phyloP scores from a whole-genome alignment of 2,888 invertebrate genomes.

The Eupithecia tripunctaria region DNA sequence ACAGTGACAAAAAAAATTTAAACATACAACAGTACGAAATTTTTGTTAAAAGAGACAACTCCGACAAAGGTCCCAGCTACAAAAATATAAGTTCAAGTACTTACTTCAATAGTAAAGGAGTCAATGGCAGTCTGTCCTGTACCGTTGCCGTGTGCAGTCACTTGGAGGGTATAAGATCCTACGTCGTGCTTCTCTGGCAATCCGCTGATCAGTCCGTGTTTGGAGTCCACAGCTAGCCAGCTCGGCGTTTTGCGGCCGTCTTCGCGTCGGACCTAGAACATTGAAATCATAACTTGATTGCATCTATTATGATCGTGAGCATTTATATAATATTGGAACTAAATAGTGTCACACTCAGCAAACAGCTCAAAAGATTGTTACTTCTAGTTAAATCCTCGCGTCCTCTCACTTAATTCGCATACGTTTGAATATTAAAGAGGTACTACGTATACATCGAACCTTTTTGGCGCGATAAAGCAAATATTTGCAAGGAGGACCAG shows the following conservation, averaged over 20 bases:
- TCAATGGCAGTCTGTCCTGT: slow-evolving; percentile 85
- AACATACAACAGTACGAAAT: no score
- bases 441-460: not conserved
- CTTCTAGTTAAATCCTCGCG: not conserved
- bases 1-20: no score
- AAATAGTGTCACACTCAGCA: no score
- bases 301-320: no score
- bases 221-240: slow-evolving; percentile 90
- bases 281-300: not conserved
- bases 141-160: slow-evolving; percentile 82
- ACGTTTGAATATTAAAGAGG: not conserved
- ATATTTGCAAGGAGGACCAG: not conserved
- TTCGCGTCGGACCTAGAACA: slow-evolving; percentile 63
- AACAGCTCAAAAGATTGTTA: not conserved
- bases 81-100: slow-evolving; percentile 59
- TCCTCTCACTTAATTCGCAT: not conserved
- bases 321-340: no score
- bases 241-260: slow-evolving; percentile 80
- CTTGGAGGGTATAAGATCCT: slow-evolving; percentile 87
- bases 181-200: slow-evolving; percentile 88
- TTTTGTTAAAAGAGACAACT: no score
- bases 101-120: slow-evolving; percentile 88
- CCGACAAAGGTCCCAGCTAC: no score
- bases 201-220: slow-evolving; percentile 89
- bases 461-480: not conserved